Percentiles rank a stretch among this genome's conserved stretches.
These are phyloP conservation scores for Zaprionus bogoriensis DNA, from an alignment of 2,888 invertebrate species.

Conservation along the genomic window DNA sequence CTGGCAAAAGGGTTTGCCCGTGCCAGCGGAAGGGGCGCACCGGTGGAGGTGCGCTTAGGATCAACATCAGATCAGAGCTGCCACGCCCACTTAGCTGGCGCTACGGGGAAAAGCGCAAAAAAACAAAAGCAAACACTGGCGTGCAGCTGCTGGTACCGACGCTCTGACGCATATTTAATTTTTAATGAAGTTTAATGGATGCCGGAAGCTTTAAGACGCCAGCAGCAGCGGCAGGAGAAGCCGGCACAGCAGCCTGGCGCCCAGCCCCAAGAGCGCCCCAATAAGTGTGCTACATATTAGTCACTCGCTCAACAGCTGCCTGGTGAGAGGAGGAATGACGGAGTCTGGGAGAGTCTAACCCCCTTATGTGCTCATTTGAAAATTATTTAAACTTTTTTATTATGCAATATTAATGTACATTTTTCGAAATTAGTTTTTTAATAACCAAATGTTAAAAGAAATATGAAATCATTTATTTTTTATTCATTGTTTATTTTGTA, in stretches of 20 bases:
- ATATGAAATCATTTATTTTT: too few relatives aligned
- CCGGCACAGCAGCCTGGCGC: too few relatives aligned
- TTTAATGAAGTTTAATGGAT: constrained; percentile 82
- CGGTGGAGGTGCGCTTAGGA: constrained; percentile 24
- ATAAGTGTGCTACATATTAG: constrained; percentile 43
- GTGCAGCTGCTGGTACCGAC: constrained; percentile 39
- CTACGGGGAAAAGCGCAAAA: background rate
- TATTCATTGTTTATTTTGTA: too few relatives aligned
- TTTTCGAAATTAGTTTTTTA: too few relatives aligned
- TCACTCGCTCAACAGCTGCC: too few relatives aligned
- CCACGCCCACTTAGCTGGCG: constrained; percentile 48
- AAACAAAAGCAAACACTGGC: constrained; percentile 1
- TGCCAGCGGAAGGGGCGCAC: background rate
- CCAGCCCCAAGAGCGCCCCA: constrained; percentile 1
- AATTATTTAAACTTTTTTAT: too few relatives aligned
- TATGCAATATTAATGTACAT: too few relatives aligned
- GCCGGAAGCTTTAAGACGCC: constrained; percentile 78
- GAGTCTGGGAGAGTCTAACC: too few relatives aligned
- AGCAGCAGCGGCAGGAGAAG: constrained; percentile 6
- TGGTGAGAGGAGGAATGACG: too few relatives aligned
- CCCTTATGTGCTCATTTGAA: too few relatives aligned
- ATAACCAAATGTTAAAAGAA: too few relatives aligned
- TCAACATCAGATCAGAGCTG: constrained; percentile 51
- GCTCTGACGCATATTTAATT: constrained; percentile 79
- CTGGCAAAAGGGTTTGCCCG: constrained; percentile 33